These are phyloP conservation scores for Arion vulgaris DNA, from an alignment of 1,140 invertebrate species.

Conservation along the genomic window DNA sequence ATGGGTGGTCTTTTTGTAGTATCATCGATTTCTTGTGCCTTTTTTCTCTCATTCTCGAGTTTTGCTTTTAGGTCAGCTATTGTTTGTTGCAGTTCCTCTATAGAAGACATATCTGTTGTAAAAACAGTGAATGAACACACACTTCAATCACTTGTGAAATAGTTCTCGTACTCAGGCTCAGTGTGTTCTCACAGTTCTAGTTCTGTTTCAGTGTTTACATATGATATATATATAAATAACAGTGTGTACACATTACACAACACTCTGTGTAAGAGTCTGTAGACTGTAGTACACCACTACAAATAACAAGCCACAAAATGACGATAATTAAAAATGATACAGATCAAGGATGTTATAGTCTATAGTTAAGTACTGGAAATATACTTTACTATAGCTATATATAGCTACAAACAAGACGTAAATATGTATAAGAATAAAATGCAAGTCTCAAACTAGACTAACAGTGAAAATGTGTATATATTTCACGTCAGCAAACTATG, in stretches of 20 bases:
- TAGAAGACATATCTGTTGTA: conserved; percentile 40
- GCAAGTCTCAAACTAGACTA: too few species aligned
- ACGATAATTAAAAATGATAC: not conserved
- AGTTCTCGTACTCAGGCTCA: too few species aligned
- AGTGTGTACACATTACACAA: too few species aligned
- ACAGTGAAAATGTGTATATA: not conserved
- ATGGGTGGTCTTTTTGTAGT: conserved; percentile 76
- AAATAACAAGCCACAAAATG: not conserved
- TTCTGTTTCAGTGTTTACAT: not conserved
- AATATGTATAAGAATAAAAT: not conserved
- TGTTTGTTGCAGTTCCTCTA: conserved; percentile 68
- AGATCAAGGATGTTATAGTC: too few species aligned
- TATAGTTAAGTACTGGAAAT: too few species aligned
- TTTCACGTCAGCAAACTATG: conserved; percentile 1
- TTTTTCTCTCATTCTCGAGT: conserved; percentile 24
- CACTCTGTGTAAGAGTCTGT: too few species aligned
- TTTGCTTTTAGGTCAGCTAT: conserved; percentile 32
- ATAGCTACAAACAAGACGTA: not conserved
- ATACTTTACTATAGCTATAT: not conserved
- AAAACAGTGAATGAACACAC: too few species aligned
- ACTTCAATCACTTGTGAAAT: too few species aligned
- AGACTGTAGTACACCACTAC: not conserved
- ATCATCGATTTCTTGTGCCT: conserved; percentile 20
- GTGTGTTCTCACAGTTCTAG: not conserved
- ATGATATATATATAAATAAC: conserved; percentile 1